A percentile compares a stretch with the other conserved stretches of the same genome.
phyloP scores from a whole-genome alignment of 2,113 vertebrate species.

The Calonectris borealis region DNA sequence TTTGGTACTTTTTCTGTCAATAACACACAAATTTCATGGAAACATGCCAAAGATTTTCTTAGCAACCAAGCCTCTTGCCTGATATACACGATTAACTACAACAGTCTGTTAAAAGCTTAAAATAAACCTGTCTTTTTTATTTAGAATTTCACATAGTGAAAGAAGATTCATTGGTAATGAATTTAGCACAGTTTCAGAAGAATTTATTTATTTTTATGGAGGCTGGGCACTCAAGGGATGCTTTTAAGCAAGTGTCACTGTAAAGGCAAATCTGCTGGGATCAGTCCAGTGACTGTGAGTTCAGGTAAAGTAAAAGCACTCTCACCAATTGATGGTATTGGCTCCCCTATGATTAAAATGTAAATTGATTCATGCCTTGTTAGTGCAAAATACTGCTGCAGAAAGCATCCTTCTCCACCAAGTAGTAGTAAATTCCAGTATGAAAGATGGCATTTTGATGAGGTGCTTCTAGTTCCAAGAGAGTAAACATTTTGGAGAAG shows the following conservation, averaged over 20 bases:
- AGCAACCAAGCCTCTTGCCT: conserved; percentile 73
- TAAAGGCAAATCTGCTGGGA: conserved; percentile 15
- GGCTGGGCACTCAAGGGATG: conserved; percentile 45
- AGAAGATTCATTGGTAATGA: conserved; percentile 65
- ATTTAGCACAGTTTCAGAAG: conserved; percentile 62
- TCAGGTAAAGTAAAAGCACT: conserved; percentile 51
- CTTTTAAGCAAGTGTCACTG: background rate
- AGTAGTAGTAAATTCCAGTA: background rate
- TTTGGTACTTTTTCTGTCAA: conserved; percentile 55
- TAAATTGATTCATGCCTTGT: conserved; percentile 7
- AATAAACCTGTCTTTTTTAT: conserved; percentile 75
- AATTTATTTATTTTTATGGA: conserved; percentile 67
- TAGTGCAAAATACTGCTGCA: background rate
- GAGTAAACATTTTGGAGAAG: background rate
- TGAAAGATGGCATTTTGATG: background rate
- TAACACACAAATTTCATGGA: conserved; percentile 67
- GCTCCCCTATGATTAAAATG: background rate
- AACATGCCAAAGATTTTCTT: conserved; percentile 76
- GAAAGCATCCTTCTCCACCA: background rate
- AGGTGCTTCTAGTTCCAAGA: background rate
- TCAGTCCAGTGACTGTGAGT: conserved; percentile 8
- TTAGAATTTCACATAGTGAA: conserved; percentile 72
- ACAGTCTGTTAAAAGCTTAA: conserved; percentile 73
- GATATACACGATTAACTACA: conserved; percentile 67
- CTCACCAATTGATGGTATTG: background rate